Base-by-base conservation (phyloP, 1,140 invertebrate genomes). In the Drosophila bocqueti region DNA sequence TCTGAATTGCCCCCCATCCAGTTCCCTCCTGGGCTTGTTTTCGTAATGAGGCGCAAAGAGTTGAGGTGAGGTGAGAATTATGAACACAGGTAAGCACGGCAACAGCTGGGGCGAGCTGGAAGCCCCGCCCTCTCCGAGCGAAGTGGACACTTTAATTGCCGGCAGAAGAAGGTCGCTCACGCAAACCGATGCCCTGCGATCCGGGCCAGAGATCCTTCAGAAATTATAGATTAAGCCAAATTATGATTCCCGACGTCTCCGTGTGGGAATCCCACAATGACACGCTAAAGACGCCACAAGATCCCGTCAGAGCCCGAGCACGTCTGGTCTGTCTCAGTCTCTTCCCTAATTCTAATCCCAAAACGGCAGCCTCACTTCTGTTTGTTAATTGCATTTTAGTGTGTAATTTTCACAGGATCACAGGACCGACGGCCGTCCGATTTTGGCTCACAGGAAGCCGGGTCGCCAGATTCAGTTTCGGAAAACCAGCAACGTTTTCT, bases 391-490 rank as follows among this genome's bases (percentile, higher is more conserved):
- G 77, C 84, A 81, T 73, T 84, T 83, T 76, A 78, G 83, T 87
- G 77, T 87, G 83, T 84, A 84, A 80, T 89, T 89, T 84, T 89
- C 84, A 84, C 84, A 84, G 84, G 84, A 89, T 89, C 84, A 78
- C 52, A 58, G 43, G 59, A 52, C 50, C 57, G 58, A 46, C 50
- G 36, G 29, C 11, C 45, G 47, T 40, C n/a, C 29, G 18, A 4
- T 24, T 47, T 26, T 18, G 73, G 63, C 77, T 69, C 76, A 86
- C 83, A 84, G 82, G 82, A 84, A 84, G 82, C 78, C 71, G 55
- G 47, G 64, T 60, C 55, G 72, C 72, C 59, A 62, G 47, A 49
- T 34, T 29, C 42, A 15, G 73, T 29, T 18, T 45, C 40, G 2
- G 8, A 36, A 34, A 34, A 11, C 49, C 29, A 13, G n/a, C 16